Evolutionary conservation across 2,888 invertebrate species (phyloP), one percentile per base, ranked within the genome.

Genomic region (Gibbula magus): DNA sequence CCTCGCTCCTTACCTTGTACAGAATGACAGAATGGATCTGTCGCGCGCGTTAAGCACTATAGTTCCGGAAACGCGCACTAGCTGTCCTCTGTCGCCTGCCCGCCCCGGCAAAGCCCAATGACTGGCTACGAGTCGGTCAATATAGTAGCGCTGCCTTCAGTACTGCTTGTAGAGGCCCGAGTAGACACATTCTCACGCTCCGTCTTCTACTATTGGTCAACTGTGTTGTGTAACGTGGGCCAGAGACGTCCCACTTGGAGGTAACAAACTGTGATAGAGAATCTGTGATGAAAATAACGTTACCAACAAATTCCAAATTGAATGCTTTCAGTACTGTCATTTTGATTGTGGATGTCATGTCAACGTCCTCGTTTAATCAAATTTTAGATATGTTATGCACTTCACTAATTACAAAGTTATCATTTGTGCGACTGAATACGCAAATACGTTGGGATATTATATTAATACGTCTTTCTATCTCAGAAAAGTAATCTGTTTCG

Each of bases 31-130:
- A 61, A 29, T 29, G 61, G 25, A 61, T 61, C 61, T 61, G 61
- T 61, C 61, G 61, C 29, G 61, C 29, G 61, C 61, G 61, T 61
- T 61, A 61, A 61, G 29, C 61, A 61, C 61, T 61, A 61, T 25
- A 61, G 16, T 61, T 61, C 61, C 61, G 61, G 61, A 61, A 61
- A 61, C 61, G 61, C 61, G 61, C 61, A 25, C 61, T 61, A 61
- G 61, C 29, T 61, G 16, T 61, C 13, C 61, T 29, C 29, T 61
- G 61, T 61, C 61, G 29, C 61, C 25, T 25, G 61, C 61, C 61
- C 61, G 61, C 61, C 61, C 61, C n/a, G 25, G 61, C 61, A 61
- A 61, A 61, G 61, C 61, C 25, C 29, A 29, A 61, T 61, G 61
- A 61, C 61, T 61, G 61, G 61, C 29, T 61, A 29, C 29, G 25